Evolutionary conservation across 2,113 vertebrate genomes (phyloP), one percentile per base, ranked within the genome.

Genomic region (Dendropsophus ebraccatus): DNA sequence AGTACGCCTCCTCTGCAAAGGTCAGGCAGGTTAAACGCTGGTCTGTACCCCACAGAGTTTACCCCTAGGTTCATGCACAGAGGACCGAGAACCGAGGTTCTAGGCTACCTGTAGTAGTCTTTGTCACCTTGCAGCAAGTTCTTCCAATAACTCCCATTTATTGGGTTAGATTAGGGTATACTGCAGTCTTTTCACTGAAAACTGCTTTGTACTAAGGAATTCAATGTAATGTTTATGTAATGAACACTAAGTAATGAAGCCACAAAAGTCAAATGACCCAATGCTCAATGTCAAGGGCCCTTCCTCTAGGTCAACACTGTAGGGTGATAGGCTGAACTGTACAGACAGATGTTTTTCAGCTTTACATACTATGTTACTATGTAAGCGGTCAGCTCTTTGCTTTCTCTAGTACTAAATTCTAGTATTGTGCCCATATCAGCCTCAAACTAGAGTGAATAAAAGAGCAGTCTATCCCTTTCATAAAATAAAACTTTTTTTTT

Each of bases 401-500:
- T 17, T 14, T 32, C 37, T 13, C 32, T 52, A 4, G 13, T 45
- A 35, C 11, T 11, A 23, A 37, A 32, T 25, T 23, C 76, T 78
- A n/a, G 5, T n/a, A 12, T 45, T 37, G 60, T 60, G 32, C 45
- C 11, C 13, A 25, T 10, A n/a, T 6, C 21, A 56, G 4, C 23
- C 37, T 14, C 1, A 23, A 9, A 37, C 19, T 2, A 52, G 11
- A 30, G 47, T 30, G 47, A 52, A 62, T 32, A 60, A 60, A 16
- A 41, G 28, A 60, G 35, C 56, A 8, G 77, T 35, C 56, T 28
- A 35, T 80, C 77, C 60, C 23, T 45, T 80, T 45, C 77, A 80
- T 62, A 52, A 14, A 69, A 13, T 49, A 69, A 49, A 65, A 82
- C 80, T 82, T 82, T 81, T 67, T 82, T 82, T 81, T 67, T 41